Conservation (phyloP, 2,888 invertebrate genomes). For the Apodemia duryi region DNA sequence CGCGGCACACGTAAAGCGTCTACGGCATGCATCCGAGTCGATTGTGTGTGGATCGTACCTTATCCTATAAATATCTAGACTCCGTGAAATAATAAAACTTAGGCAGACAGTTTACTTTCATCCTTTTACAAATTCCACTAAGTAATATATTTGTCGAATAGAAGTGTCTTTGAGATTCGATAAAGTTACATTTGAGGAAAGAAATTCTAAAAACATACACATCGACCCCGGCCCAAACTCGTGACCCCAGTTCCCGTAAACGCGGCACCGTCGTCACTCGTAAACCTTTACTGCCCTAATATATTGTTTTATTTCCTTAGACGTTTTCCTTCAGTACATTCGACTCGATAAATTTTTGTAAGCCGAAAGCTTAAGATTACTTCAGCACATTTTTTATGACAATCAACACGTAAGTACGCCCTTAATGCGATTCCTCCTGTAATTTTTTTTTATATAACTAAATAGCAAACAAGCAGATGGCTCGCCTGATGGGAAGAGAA, state of each 20-base stretch:
- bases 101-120: neutral
- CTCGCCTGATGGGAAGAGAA: no score
- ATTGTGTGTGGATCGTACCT: no score
- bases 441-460: no score
- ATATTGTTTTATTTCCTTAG: conserved; percentile 8
- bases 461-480: no score
- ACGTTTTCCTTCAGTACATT: conserved; percentile 1
- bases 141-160: neutral
- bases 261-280: conserved; percentile 1
- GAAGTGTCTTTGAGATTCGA: neutral
- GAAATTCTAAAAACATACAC: neutral
- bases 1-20: no score
- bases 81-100: neutral
- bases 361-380: neutral
- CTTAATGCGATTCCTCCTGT: no score
- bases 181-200: conserved; percentile 2
- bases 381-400: neutral
- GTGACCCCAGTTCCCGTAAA: neutral
- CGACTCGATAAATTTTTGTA: neutral
- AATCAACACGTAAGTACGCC: no score
- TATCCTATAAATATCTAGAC: neutral
- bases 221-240: neutral
- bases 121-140: neutral
- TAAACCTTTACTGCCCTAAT: conserved; percentile 12
- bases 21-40: no score